Conservation (phyloP, 2,113 vertebrate species). For the Odontophorus gujanensis region DNA sequence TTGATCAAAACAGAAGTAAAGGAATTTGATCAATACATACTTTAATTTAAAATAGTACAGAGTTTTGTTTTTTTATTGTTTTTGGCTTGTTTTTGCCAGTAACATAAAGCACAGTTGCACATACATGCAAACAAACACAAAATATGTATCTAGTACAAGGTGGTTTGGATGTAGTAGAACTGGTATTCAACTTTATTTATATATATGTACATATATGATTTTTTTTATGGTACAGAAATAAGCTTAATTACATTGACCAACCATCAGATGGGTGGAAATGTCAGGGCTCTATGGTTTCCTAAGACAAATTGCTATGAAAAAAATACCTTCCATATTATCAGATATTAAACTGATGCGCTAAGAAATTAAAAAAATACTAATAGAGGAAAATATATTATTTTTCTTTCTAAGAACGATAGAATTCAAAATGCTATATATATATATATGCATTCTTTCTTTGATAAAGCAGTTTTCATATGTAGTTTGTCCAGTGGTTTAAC, state of each 20-base stretch:
- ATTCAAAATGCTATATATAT: not conserved
- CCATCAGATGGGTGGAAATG: not conserved
- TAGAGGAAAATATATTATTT: not conserved
- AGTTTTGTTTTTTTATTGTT: not conserved
- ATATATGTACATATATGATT: not conserved
- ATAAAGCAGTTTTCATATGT: not conserved
- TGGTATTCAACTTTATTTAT: not conserved
- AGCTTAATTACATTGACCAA: not conserved
- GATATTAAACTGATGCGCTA: not conserved
- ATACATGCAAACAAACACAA: accelerated
- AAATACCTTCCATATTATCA: not conserved
- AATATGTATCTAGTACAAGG: not conserved
- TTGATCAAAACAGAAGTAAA: not conserved
- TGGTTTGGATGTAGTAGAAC: accelerated
- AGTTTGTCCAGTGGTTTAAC: not conserved
- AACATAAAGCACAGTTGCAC: not conserved
- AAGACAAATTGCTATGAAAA: not conserved
- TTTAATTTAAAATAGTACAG: not conserved
- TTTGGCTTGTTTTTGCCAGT: not conserved
- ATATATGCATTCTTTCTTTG: not conserved
- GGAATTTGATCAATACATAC: not conserved
- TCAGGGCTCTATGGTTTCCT: accelerated
- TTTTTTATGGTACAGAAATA: not conserved
- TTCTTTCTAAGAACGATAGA: not conserved
- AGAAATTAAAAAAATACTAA: not conserved